These are phyloP conservation scores for Lepus americanus DNA, from an alignment of 2,113 vertebrate species.

Conservation along the genomic window DNA sequence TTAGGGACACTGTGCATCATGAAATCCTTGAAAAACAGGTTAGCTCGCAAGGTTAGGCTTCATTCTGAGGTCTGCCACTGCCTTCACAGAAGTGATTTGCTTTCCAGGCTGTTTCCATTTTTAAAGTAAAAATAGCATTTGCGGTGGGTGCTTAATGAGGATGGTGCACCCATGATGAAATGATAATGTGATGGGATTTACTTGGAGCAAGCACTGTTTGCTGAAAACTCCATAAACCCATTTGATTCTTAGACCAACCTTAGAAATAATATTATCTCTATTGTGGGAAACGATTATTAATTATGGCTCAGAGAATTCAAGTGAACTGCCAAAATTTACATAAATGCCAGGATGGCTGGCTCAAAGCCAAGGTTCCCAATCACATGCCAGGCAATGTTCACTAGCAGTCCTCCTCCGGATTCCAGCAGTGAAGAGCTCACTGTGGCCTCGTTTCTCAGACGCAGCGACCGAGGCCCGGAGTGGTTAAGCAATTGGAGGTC, in stretches of 20 bases:
- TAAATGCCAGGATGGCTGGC: background rate
- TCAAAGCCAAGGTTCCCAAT: background rate
- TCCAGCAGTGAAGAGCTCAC: background rate
- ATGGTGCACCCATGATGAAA: slow-evolving; percentile 19
- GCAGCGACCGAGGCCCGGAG: background rate
- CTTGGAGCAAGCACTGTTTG: background rate
- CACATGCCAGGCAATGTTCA: background rate
- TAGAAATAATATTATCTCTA: background rate
- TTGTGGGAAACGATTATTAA: background rate
- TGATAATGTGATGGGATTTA: background rate
- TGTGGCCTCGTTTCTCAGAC: background rate
- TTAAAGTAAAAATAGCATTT: slow-evolving; percentile 47
- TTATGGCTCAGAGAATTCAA: background rate
- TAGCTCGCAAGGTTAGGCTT: background rate
- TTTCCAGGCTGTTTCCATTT: background rate
- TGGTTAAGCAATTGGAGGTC: background rate
- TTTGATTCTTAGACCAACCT: background rate
- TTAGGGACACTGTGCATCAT: background rate
- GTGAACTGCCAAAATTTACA: background rate
- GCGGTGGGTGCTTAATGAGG: background rate
- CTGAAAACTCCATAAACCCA: background rate
- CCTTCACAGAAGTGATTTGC: background rate
- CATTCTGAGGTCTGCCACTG: background rate
- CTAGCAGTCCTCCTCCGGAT: background rate
- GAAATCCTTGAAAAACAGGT: background rate